phyloP scores from a whole-genome alignment of 2,888 invertebrate genomes.

The Meiosimyza decipiens region DNA sequence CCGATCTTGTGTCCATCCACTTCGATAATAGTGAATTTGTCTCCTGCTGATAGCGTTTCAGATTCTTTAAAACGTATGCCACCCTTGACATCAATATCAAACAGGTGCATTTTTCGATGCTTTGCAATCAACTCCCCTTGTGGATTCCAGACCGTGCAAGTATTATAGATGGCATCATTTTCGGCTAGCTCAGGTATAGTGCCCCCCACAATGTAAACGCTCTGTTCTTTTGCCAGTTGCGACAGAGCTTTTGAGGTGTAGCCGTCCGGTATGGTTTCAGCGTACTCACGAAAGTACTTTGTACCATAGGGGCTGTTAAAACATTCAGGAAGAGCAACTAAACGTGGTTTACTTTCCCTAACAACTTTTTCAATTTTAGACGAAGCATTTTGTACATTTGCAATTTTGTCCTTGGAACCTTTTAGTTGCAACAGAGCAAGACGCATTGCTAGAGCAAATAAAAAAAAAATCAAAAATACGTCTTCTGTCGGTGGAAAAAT shows the following conservation, averaged over 20 bases:
- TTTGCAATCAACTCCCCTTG: conserved; percentile 81
- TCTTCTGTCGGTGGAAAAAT: neutral
- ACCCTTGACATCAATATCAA: conserved; percentile 94
- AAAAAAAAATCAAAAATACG: no score
- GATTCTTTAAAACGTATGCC: conserved; percentile 95
- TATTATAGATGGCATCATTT: conserved; percentile 77
- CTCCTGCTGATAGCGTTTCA: conserved; percentile 81
- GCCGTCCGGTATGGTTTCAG: conserved; percentile 85
- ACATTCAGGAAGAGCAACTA: conserved; percentile 85
- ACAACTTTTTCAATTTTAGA: conserved; percentile 73
- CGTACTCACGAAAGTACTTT: conserved; percentile 85
- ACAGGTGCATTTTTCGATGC: conserved; percentile 92
- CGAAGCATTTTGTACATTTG: conserved; percentile 80
- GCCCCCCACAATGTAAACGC: conserved; percentile 87
- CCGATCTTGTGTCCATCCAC: conserved; percentile 81
- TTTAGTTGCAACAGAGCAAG: conserved; percentile 86
- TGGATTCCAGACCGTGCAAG: conserved; percentile 87
- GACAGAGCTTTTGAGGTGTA: conserved; percentile 79
- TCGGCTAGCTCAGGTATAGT: conserved; percentile 85
- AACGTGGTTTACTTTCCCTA: conserved; percentile 72
- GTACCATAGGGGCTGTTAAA: conserved; percentile 96
- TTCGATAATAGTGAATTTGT: conserved; percentile 78
- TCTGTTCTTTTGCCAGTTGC: conserved; percentile 78
- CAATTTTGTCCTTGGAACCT: conserved; percentile 79
- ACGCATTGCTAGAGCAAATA: conserved; percentile 54